Evolutionary conservation across 2,113 vertebrate genomes (phyloP).

Genomic region (Lamprotornis superbus): DNA sequence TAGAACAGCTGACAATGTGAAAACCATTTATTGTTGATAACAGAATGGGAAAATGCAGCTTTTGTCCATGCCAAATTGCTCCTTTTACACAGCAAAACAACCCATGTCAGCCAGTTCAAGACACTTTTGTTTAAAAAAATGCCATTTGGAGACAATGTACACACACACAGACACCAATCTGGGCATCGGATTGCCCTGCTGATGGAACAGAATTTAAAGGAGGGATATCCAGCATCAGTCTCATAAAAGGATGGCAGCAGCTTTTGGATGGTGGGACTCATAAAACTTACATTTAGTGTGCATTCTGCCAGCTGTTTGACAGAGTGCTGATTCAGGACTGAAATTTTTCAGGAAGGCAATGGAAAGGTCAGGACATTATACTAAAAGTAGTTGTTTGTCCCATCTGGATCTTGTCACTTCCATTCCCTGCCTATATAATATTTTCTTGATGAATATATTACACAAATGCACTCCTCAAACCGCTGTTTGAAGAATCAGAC

Average conservation of each 20-base stretch:
- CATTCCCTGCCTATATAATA: neutral
- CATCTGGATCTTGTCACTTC: neutral
- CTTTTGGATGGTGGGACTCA: neutral
- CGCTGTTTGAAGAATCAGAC: neutral
- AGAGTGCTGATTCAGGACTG: neutral
- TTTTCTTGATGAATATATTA: neutral
- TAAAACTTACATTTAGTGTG: neutral
- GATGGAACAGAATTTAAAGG: neutral
- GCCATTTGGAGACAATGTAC: neutral
- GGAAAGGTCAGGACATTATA: neutral
- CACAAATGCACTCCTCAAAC: neutral
- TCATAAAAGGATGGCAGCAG: neutral
- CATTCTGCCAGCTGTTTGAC: neutral
- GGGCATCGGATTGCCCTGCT: neutral
- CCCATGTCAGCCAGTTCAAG: neutral
- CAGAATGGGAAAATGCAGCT: neutral
- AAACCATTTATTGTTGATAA: slow-evolving; percentile 4
- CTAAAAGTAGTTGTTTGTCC: neutral
- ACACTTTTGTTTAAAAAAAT: neutral
- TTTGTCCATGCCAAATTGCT: neutral
- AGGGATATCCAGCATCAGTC: neutral
- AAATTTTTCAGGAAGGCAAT: neutral
- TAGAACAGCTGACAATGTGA: neutral
- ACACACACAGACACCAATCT: neutral
- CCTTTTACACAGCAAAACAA: neutral